Evolutionary conservation across 92 coral and sea anemone species (phyloP).

Genomic region (Meandrina meandrites): DNA sequence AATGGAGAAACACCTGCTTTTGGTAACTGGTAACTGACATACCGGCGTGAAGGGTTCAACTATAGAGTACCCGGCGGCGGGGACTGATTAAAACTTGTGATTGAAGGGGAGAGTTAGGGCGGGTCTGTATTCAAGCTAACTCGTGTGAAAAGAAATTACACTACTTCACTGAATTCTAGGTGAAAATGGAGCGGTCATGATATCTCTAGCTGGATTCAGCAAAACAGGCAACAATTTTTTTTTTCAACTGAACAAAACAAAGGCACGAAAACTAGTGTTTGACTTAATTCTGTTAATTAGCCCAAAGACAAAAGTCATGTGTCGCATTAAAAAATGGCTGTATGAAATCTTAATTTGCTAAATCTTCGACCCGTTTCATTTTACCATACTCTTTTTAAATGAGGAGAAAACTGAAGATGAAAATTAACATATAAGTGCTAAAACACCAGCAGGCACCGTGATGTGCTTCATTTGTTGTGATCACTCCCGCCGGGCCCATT

Average conservation of each 20-base stretch:
- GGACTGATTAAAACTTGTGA: neutral
- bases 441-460: neutral
- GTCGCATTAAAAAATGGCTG: neutral
- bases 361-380: neutral
- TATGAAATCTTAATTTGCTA: neutral
- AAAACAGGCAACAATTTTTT: neutral
- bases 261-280: neutral
- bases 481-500: neutral
- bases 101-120: neutral
- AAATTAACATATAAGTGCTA: neutral
- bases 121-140: neutral
- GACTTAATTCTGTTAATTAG: neutral
- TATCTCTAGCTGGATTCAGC: neutral
- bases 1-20: slow-evolving; percentile 12
- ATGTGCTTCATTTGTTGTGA: neutral
- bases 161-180: neutral
- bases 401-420: neutral
- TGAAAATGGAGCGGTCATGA: neutral
- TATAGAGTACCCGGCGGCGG: neutral
- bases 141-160: neutral
- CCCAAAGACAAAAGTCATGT: neutral
- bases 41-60: neutral
- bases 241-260: neutral
- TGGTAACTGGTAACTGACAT: slow-evolving; percentile 6
- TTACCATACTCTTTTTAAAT: neutral